A percentile compares a stretch with the other conserved stretches of the same genome.
These are phyloP conservation scores for Hypotaenidia okinawae DNA, from an alignment of 2,797 vertebrate species.

Conservation along the genomic window DNA sequence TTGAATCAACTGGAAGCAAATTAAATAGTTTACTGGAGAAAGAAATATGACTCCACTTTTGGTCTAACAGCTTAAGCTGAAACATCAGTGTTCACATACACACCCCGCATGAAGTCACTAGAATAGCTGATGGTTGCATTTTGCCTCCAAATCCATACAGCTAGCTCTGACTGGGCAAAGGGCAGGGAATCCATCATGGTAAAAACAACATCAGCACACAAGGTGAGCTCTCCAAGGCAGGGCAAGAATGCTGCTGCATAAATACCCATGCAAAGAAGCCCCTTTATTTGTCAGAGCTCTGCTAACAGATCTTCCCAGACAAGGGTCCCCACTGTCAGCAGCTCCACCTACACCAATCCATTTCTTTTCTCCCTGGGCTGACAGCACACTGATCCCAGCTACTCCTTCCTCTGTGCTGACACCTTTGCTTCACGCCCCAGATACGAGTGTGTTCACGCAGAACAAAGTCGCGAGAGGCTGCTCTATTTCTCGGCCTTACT, in stretches of 20 bases:
- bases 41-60: background rate
- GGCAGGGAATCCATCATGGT: background rate
- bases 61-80: background rate
- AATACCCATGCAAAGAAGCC: background rate
- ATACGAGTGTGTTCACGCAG: rapidly evolving
- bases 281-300: background rate
- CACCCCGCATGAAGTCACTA: background rate
- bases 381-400: background rate
- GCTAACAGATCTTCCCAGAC: background rate
- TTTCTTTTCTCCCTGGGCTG: background rate
- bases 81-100: background rate
- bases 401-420: background rate
- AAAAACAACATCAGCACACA: background rate
- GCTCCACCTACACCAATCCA: background rate
- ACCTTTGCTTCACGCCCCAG: background rate
- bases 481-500: background rate
- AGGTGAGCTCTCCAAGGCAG: background rate
- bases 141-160: background rate
- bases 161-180: background rate
- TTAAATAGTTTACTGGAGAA: background rate
- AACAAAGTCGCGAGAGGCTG: background rate
- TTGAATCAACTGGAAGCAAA: background rate
- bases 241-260: background rate
- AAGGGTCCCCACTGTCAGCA: background rate
- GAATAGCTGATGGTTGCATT: background rate